These are phyloP conservation scores for Numenius arquata DNA, from an alignment of 2,113 vertebrate genomes.

Conservation along the genomic window DNA sequence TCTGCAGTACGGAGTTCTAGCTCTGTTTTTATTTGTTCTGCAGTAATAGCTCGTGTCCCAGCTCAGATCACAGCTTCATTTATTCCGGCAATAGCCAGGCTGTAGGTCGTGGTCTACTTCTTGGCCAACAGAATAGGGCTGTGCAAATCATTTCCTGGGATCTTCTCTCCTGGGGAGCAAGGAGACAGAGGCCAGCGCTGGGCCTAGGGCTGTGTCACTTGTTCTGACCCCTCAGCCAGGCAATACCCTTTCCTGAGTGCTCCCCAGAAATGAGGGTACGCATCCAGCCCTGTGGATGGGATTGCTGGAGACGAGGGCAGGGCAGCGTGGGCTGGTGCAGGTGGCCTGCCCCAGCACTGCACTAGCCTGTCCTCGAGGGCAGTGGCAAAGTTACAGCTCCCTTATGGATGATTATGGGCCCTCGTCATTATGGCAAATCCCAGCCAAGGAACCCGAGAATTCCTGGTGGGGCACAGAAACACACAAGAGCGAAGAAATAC, in stretches of 20 bases:
- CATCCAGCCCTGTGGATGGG: background rate
- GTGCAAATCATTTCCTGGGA: background rate
- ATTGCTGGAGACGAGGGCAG: background rate
- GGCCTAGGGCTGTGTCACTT: background rate
- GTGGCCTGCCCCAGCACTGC: background rate
- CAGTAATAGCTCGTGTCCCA: background rate
- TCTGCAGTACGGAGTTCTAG: background rate
- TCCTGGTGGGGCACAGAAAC: background rate
- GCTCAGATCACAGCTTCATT: background rate
- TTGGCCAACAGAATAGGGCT: background rate
- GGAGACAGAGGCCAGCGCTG: background rate
- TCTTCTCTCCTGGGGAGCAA: background rate
- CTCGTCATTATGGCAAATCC: background rate
- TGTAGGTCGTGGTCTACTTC: background rate
- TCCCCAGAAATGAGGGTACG: background rate
- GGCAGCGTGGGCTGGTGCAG: background rate
- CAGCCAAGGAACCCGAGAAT: background rate
- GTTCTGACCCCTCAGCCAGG: background rate
- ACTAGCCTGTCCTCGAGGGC: background rate
- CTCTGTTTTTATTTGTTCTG: conserved; percentile 30
- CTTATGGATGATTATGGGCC: background rate
- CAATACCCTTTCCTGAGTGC: background rate
- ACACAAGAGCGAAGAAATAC: background rate
- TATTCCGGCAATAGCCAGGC: background rate
- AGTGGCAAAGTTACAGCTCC: background rate